Evolutionary conservation across 2,797 vertebrate species (phyloP).

Genomic region (Pipistrellus nathusii): DNA sequence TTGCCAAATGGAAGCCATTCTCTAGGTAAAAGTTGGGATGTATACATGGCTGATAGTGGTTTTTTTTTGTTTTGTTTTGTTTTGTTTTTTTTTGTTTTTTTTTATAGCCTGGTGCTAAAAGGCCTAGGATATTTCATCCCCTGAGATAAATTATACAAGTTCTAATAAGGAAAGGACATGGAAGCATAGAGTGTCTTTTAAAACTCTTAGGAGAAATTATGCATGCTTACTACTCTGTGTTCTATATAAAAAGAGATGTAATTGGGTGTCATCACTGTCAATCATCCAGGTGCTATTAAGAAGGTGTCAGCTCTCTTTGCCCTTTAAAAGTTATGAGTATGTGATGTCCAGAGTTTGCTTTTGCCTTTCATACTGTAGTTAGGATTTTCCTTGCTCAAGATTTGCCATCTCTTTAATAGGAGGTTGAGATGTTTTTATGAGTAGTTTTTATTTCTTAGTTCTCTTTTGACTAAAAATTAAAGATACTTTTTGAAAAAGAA

Average conservation of each 20-base stretch:
- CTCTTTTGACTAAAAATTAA: background rate
- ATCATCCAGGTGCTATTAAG: background rate
- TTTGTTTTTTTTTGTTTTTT: background rate
- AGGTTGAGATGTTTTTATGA: background rate
- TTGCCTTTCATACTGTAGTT: background rate
- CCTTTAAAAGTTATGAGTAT: background rate
- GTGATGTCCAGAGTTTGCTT: background rate
- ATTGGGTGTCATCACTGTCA: background rate
- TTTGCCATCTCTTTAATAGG: background rate
- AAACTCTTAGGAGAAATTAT: background rate
- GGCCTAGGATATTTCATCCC: background rate
- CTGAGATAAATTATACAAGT: background rate
- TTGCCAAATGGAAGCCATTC: background rate
- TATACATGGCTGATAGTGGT: background rate
- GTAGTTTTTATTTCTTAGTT: background rate
- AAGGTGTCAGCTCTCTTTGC: background rate
- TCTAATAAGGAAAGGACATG: conserved; percentile 27
- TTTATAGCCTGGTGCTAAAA: background rate
- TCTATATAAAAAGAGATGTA: background rate
- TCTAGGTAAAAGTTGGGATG: background rate
- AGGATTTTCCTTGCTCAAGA: background rate
- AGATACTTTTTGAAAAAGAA: background rate
- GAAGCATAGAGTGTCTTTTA: background rate
- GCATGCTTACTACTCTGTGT: background rate
- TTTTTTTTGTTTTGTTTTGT: background rate